Evolutionary conservation across 2,113 vertebrate species (phyloP), one percentile per base, ranked within the genome.

Genomic region (Notarius lentiginosus): DNA sequence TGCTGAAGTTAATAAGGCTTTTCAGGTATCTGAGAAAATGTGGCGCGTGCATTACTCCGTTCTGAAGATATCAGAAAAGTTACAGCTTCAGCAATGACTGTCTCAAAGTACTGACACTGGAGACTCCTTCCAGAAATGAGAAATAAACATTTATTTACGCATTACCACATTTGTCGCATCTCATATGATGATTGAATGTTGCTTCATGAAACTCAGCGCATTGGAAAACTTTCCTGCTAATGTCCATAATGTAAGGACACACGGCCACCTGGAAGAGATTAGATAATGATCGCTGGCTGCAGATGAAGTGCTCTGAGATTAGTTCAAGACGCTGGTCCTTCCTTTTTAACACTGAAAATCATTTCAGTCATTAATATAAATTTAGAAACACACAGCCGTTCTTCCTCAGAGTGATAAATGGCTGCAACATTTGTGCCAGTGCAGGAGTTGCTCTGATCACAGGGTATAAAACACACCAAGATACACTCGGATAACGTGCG

Each of bases 241-340:
- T 27, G 63, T 65, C 18, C 70, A 53, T 17, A 34, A 63, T 14
- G 80, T 51, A 85, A n/a, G 61, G 18, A 72, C 27, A 22, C 68
- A 73, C 27, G 7, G 73, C 66, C 89, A 89, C 79, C 85, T 90
- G 87, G 70, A 87, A 83, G 83, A 80, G 63, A 88, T 88, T 88
- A 85, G 79, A 70, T 85, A 85, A 90, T 61, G 79, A 89, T 79
- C 83, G 7, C 61, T 60, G 87, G 81, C 77, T 85, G 81, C 63
- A 86, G 84, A 88, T 87, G 84, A 87, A 77, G 81, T 70, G 79
- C 65, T 53, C 4, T 49, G 85, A 63, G 79, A 88, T 86, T 87
- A 51, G 55, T 85, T 87, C 79, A 83, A 85, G 87, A 88, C 77
- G 79, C 22, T 83, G 85, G 81, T 51, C 61, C 53, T 56, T 68